Evolutionary conservation across 2,888 invertebrate species (phyloP).

Genomic region (Kryphioiulus occultus): DNA sequence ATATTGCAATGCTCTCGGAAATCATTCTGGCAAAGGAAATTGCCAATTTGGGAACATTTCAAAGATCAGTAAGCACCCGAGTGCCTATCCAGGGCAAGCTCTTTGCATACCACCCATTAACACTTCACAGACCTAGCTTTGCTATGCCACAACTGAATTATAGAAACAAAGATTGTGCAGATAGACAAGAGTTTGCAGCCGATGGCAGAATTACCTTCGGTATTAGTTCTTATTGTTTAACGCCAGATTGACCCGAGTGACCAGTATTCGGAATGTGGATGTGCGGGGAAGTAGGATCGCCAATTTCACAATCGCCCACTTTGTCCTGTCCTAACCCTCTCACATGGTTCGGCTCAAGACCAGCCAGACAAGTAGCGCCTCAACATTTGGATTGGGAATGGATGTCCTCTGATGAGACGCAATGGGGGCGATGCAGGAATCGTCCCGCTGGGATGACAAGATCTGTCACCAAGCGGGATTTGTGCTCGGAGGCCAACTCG

Average conservation of each 20-base stretch:
- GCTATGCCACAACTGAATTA: constrained; percentile 43
- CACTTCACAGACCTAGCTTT: constrained; percentile 9
- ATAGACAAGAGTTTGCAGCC: constrained; percentile 47
- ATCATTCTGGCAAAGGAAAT: too few relatives aligned
- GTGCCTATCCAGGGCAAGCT: background rate
- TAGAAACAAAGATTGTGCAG: constrained; percentile 50
- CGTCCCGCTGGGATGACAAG: constrained; percentile 33
- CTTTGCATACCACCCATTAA: background rate
- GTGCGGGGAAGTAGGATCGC: constrained; percentile 43
- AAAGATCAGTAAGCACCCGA: background rate
- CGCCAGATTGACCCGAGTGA: constrained; percentile 41
- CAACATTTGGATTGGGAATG: constrained; percentile 43
- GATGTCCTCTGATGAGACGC: constrained; percentile 41
- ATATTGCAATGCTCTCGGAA: too few relatives aligned
- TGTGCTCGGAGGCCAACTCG: constrained; percentile 44
- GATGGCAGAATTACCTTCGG: constrained; percentile 50
- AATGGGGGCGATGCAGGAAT: constrained; percentile 41
- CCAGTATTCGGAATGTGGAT: constrained; percentile 42
- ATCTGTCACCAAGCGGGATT: constrained; percentile 38
- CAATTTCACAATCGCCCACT: constrained; percentile 42
- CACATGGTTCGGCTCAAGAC: constrained; percentile 43
- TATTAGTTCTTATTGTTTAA: constrained; percentile 45
- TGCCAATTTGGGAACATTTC: background rate
- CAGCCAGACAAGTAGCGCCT: constrained; percentile 39
- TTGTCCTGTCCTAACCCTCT: constrained; percentile 46